phyloP scores from a whole-genome alignment of 2,888 invertebrate species.

The Euphydryas editha region DNA sequence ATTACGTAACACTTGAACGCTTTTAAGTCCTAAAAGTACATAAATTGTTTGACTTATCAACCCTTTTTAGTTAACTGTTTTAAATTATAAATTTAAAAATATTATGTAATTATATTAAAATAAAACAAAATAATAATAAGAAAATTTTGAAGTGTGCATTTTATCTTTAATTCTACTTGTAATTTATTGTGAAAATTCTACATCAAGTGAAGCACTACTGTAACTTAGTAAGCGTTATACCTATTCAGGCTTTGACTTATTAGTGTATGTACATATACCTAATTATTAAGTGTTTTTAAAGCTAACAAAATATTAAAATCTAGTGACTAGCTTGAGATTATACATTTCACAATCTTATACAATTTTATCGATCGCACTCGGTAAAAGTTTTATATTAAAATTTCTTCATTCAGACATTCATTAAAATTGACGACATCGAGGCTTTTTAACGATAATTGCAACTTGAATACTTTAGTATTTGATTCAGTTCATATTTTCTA shows the following conservation, averaged over 20 bases:
- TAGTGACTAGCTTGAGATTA: conserved; percentile 59
- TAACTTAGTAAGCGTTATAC: conserved; percentile 72
- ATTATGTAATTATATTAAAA: not conserved
- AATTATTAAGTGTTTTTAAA: conserved; percentile 27
- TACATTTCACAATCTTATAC: conserved; percentile 19
- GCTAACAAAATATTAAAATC: conserved; percentile 37
- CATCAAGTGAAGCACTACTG: conserved; percentile 39
- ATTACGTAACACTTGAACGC: too few species aligned
- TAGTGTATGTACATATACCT: conserved; percentile 30
- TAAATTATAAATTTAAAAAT: not conserved
- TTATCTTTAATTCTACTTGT: not conserved
- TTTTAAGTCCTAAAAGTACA: too few species aligned
- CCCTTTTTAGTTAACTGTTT: too few species aligned
- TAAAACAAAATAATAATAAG: not conserved
- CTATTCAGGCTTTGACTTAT: conserved; percentile 62
- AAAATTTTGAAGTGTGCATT: not conserved
- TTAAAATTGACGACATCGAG: conserved; percentile 2
- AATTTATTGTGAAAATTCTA: conserved; percentile 14
- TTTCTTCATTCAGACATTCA: not conserved
- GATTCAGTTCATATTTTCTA: not conserved
- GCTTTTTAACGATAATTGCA: not conserved
- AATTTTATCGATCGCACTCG: conserved; percentile 20
- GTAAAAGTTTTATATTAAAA: conserved; percentile 6
- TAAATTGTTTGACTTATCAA: too few species aligned
- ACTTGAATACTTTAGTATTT: not conserved